phyloP scores from a whole-genome alignment of 2,797 vertebrate species.

The Mormyrops attenuatus region DNA sequence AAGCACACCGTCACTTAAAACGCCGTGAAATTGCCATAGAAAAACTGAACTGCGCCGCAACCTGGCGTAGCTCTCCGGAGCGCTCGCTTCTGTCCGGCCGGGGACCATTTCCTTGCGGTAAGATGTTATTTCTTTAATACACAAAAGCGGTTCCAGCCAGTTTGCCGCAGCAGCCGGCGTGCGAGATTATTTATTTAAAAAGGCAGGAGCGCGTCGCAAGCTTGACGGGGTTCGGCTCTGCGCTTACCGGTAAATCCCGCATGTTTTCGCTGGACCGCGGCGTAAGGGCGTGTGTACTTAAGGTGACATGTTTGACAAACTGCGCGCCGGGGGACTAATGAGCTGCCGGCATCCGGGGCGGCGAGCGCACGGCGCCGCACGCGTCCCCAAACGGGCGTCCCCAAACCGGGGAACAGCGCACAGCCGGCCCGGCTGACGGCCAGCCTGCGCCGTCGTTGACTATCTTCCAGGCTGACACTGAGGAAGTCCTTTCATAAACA shows the following conservation, averaged over 20 bases:
- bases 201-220: neutral
- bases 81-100: neutral
- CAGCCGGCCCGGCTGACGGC: neutral
- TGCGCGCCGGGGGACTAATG: neutral
- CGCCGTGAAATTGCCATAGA: neutral
- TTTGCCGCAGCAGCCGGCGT: conserved; percentile 41
- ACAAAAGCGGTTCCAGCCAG: conserved; percentile 59
- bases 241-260: neutral
- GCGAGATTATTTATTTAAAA: conserved; percentile 25
- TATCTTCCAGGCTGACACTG: neutral
- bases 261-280: neutral
- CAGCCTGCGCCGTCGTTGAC: neutral
- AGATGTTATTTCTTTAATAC: conserved; percentile 54
- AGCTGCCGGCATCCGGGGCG: neutral
- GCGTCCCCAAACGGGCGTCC: neutral
- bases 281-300: neutral
- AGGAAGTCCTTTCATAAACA: neutral
- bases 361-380: neutral
- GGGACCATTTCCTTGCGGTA: neutral
- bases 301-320: neutral
- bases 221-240: neutral
- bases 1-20: neutral
- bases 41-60: neutral
- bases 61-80: neutral
- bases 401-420: neutral